Evolutionary conservation across 2,888 invertebrate genomes (phyloP).

Genomic region (Pollenia angustigena): DNA sequence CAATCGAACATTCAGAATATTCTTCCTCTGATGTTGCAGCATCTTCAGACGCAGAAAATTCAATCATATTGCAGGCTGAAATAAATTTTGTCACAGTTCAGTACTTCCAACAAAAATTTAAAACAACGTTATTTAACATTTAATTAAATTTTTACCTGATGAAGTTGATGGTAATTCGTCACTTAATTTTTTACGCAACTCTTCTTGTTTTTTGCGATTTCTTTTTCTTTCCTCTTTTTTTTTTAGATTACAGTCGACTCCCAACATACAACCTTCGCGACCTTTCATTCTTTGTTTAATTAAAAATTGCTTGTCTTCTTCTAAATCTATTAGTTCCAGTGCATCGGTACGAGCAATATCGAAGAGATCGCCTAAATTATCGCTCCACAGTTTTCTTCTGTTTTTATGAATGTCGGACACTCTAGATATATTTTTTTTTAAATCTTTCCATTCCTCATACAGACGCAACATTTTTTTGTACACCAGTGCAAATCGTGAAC

Average conservation of each 20-base stretch:
- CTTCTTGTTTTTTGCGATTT: background rate
- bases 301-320: background rate
- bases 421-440: background rate
- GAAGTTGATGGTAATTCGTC: no score
- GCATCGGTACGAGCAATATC: no score
- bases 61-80: conserved; percentile 16
- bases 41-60: background rate
- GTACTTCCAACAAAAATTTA: background rate
- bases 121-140: no score
- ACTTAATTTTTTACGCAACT: background rate
- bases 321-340: background rate
- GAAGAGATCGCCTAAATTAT: no score
- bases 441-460: background rate
- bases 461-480: background rate
- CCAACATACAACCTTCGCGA: background rate
- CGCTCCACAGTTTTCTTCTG: no score
- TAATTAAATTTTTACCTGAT: no score
- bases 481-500: background rate
- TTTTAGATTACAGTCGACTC: background rate
- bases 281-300: background rate
- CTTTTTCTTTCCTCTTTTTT: background rate
- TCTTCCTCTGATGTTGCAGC: no score
- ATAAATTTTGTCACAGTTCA: conserved; percentile 17
- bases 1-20: no score
- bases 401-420: background rate